These are phyloP conservation scores for Entelurus aequoreus DNA, from an alignment of 2,113 vertebrate species.

Conservation along the genomic window DNA sequence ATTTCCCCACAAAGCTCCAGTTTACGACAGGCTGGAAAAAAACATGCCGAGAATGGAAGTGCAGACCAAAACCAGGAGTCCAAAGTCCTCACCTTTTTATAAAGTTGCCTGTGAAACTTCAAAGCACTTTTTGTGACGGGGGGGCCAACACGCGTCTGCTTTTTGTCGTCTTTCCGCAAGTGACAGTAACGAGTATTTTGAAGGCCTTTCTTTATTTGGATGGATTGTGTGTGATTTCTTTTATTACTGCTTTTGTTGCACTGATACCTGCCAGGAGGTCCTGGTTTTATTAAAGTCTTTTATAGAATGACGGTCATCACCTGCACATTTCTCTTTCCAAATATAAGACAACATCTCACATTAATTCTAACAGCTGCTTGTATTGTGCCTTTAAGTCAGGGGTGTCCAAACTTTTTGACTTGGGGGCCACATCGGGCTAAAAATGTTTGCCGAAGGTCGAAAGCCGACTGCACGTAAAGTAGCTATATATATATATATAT, in stretches of 20 bases:
- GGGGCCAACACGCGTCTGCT: constrained; percentile 3
- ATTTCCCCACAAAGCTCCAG: not conserved
- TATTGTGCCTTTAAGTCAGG: too few relatives aligned
- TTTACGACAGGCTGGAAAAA: not conserved
- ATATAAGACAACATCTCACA: constrained; percentile 30
- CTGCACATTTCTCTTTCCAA: constrained; percentile 57
- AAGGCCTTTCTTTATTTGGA: constrained; percentile 52
- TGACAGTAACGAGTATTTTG: constrained; percentile 23
- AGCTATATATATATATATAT: too few relatives aligned
- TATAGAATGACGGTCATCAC: constrained; percentile 47
- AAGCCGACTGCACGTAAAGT: too few relatives aligned
- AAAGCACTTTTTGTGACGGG: constrained; percentile 55
- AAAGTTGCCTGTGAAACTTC: constrained; percentile 32
- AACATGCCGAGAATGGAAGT: constrained; percentile 22
- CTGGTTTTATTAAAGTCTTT: constrained; percentile 64
- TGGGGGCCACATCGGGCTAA: too few relatives aligned
- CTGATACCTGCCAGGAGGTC: constrained; percentile 65
- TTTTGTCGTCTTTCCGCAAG: constrained; percentile 5
- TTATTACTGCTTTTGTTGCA: constrained; percentile 66
- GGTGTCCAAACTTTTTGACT: too few relatives aligned
- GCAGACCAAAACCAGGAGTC: constrained; percentile 63
- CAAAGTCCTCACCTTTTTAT: constrained; percentile 10
- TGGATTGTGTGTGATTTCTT: constrained; percentile 46
- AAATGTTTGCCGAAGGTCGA: too few relatives aligned
- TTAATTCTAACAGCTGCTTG: too few relatives aligned